Evolutionary conservation across 2,888 invertebrate species (phyloP).

Genomic region (Cetonia aurata): DNA sequence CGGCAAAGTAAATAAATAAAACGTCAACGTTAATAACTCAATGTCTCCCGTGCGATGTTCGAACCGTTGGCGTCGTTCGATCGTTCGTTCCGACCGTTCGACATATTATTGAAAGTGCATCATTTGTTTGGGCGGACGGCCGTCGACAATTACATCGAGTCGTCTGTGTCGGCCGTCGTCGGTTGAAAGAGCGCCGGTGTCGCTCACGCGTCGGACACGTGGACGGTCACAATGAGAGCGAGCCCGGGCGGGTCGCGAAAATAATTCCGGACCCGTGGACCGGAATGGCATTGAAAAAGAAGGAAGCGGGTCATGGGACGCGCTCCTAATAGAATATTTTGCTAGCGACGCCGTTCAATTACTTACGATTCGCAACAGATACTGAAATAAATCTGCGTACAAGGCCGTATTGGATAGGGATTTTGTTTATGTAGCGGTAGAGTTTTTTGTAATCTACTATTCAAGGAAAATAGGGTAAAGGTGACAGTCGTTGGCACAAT

Average conservation of each 20-base stretch:
- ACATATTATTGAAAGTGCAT: constrained; percentile 36
- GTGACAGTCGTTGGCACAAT: no score
- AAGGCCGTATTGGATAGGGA: not conserved
- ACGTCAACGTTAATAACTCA: constrained; percentile 42
- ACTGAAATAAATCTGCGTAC: not conserved
- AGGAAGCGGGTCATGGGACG: constrained; percentile 7
- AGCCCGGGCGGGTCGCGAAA: constrained; percentile 20
- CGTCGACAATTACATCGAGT: constrained; percentile 40
- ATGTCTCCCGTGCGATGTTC: constrained; percentile 10
- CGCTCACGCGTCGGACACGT: constrained; percentile 41
- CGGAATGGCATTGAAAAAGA: constrained; percentile 13
- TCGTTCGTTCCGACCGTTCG: no score
- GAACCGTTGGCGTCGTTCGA: constrained; percentile 6
- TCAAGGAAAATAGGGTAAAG: no score
- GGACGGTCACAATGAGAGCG: constrained; percentile 34
- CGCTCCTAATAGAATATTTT: constrained; percentile 23
- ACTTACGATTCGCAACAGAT: constrained; percentile 19
- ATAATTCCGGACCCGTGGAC: not conserved
- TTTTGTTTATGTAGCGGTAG: not conserved
- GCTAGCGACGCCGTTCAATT: constrained; percentile 20
- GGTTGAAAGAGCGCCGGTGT: constrained; percentile 36
- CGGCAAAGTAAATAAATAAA: constrained; percentile 41
- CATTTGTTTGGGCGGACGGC: constrained; percentile 32
- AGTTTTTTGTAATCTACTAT: no score
- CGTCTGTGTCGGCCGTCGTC: constrained; percentile 19